phyloP scores from a whole-genome alignment of 2,797 vertebrate species.

The Acipenser transmontanus region DNA sequence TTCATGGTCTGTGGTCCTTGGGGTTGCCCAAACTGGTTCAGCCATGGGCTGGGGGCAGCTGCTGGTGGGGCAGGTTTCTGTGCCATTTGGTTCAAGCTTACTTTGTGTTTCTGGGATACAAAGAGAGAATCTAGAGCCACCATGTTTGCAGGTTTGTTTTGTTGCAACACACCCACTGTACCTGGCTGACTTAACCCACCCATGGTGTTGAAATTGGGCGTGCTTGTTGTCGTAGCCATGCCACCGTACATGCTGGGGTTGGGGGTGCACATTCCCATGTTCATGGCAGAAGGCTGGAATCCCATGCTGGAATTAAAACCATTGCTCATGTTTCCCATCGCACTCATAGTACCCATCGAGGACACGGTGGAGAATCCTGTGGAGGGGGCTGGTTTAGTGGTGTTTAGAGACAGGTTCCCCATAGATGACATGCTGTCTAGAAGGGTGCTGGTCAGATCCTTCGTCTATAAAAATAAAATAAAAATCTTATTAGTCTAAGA shows the following conservation, averaged over 20 bases:
- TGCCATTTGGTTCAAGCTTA: slow-evolving; percentile 86
- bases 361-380: slow-evolving; percentile 65
- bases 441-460: slow-evolving; percentile 89
- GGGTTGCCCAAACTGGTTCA: slow-evolving; percentile 72
- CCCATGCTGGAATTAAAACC: slow-evolving; percentile 74
- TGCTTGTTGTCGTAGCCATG: slow-evolving; percentile 64
- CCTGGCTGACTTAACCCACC: slow-evolving; percentile 51
- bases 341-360: slow-evolving; percentile 50
- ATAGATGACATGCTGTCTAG: slow-evolving; percentile 85
- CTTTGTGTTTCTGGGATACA: slow-evolving; percentile 83
- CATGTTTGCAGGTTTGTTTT: slow-evolving; percentile 68
- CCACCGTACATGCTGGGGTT: slow-evolving; percentile 68
- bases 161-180: slow-evolving; percentile 39
- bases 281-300: slow-evolving; percentile 72
- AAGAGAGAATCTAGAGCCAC: slow-evolving; percentile 88
- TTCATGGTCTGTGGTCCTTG: slow-evolving; percentile 58
- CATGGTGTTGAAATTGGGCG: slow-evolving; percentile 75
- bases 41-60: slow-evolving; percentile 66
- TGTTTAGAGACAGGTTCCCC: slow-evolving; percentile 64
- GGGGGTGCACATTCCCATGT: slow-evolving; percentile 61
- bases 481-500: background rate
- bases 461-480: slow-evolving; percentile 67
- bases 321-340: slow-evolving; percentile 70
- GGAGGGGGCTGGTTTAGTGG: slow-evolving; percentile 56
- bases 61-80: slow-evolving; percentile 51